These are phyloP conservation scores for Gymnarchus niloticus DNA, from an alignment of 2,113 vertebrate genomes.

Conservation along the genomic window DNA sequence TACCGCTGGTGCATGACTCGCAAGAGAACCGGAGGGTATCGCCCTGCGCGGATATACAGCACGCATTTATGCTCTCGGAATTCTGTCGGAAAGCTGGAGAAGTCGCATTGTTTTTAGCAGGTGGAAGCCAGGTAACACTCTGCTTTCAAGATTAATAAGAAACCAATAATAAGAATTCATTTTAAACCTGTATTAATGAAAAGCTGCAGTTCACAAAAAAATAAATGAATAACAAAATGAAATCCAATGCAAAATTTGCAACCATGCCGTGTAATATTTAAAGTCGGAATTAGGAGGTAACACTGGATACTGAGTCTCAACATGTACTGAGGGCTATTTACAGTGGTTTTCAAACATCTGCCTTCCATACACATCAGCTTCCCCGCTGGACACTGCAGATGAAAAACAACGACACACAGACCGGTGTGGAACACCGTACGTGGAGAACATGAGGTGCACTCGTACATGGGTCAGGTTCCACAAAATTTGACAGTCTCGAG, in stretches of 20 bases:
- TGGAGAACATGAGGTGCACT: neutral
- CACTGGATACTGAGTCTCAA: neutral
- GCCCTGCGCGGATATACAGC: neutral
- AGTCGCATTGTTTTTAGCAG: neutral
- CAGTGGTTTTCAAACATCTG: neutral
- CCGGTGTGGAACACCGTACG: neutral
- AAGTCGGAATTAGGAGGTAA: neutral
- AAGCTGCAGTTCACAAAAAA: conserved; percentile 3
- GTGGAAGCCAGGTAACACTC: neutral
- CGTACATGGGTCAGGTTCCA: neutral
- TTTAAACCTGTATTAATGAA: neutral
- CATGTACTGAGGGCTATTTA: conserved; percentile 1
- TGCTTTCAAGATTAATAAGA: neutral
- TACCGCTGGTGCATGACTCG: neutral
- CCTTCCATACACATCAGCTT: neutral
- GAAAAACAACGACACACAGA: neutral
- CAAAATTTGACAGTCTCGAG: neutral
- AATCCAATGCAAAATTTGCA: neutral
- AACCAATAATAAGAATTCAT: neutral
- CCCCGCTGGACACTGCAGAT: neutral
- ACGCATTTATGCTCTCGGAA: neutral
- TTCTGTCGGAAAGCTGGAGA: neutral
- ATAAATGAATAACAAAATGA: no score
- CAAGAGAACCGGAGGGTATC: neutral
- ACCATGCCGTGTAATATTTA: neutral